Conservation (phyloP, 2,113 vertebrate species). For the Cariama cristata region DNA sequence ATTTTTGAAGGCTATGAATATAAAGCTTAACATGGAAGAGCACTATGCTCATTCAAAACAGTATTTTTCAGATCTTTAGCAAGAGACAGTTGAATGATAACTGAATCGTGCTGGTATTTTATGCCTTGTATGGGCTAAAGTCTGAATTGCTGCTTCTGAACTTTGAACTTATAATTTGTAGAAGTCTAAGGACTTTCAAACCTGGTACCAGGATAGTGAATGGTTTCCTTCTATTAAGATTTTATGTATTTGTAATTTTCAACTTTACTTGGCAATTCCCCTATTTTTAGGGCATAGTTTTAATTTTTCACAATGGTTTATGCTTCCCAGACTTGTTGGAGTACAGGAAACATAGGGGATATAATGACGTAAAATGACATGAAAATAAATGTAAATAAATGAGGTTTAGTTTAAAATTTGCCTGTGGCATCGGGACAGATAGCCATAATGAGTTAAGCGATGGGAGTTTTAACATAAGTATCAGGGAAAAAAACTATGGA, state of each 20-base stretch:
- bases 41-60: neutral
- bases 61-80: neutral
- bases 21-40: neutral
- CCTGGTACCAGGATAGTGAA: neutral
- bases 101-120: neutral
- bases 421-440: constrained; percentile 18
- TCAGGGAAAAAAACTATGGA: neutral
- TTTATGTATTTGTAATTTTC: neutral
- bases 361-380: constrained; percentile 26
- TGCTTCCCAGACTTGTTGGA: constrained; percentile 15
- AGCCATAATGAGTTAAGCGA: constrained; percentile 44
- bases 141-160: neutral
- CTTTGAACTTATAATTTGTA: neutral
- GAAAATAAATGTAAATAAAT: constrained; percentile 68
- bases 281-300: neutral
- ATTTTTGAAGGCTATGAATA: neutral
- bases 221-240: neutral
- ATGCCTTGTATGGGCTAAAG: neutral
- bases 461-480: neutral
- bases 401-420: constrained; percentile 51
- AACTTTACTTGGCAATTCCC: neutral
- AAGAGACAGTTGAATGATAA: neutral
- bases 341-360: constrained; percentile 15
- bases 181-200: neutral
- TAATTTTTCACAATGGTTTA: constrained; percentile 1